Base-by-base conservation (phyloP, 2,888 invertebrate species). In the Dyspetes luteomarginatus region DNA sequence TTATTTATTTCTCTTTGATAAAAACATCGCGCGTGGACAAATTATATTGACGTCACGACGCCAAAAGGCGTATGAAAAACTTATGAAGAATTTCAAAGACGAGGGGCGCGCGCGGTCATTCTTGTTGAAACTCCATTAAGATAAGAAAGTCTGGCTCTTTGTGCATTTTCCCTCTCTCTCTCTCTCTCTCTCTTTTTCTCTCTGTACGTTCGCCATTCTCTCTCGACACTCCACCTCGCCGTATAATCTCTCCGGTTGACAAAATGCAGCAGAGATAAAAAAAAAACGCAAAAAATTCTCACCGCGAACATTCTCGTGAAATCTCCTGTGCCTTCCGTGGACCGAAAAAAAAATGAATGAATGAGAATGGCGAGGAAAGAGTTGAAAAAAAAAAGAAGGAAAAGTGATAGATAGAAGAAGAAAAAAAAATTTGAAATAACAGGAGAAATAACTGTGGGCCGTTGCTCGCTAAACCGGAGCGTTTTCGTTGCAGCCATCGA, bases 31-130 rank as follows among this genome's bases (percentile, higher is more conserved):
- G 71, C 48, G 65, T 69, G 65, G 84, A 86, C 85, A 87, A 89
- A 89, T 89, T 86, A 85, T 87, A 82, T 30, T 36, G 68, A 62
- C 78, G 75, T 83, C 84, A 68, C 81, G 82, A 84, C 74, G 83
- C 82, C 79, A 9, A 58, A 74, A 64, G 2, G 17, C 3, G 17
- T 15, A 75, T 48, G 17, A n/a, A 64, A 64, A 80, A 52, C 2
- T n/a, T 45, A 24, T 5, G 30, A 68, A 68, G 36, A 67, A 73
- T 62, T 68, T 62, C 22, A 19, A 60, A 15, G 17, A 45, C 36
- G 0, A 28, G 4, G 19, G 17, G 15, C 48, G 17, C 5, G n/a
- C 48, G 4, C 26, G 56, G 43, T 28, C 43, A 36, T 43, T 67
- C 50, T 24, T 19, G 43, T 50, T 5, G 43, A 62, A 45, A 58